Base-by-base conservation (phyloP, 2,888 invertebrate genomes). In the Metalampra italica region DNA sequence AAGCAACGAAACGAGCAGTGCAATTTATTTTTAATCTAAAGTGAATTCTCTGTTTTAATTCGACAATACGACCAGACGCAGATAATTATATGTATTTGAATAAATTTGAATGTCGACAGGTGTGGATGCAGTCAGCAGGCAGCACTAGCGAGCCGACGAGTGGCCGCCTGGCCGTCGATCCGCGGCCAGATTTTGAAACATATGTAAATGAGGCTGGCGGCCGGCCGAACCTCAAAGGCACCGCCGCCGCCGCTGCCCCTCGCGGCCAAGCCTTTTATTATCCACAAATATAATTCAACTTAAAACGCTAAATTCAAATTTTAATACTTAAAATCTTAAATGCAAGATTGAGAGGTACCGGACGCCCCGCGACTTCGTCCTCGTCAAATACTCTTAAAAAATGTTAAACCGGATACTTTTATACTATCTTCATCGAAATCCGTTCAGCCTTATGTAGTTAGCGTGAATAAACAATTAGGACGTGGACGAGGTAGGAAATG, bases 111-210 rank as follows among this genome's bases (percentile, higher is more conserved):
- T 70, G 62, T 75, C 71, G 71, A 75, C 71, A 71, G 64, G 66
- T 71, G 64, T 61, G 56, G 57, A 38, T 46, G 48, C 45, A 55
- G 65, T 63, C 74, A 75, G 64, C 76, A 55, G 65, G 64, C 74
- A 75, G 64, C 76, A 75, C 74, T 78, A 76, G 65, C 55, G 59
- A 71, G 68, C 64, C 71, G 67, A 64, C 68, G 64, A 66, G 70
- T 65, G 59, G 40, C 9, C 34, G 49, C 51, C 30, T 7, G 8
- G 30, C n/a, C 64, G 64, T 68, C 64, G 70, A 60, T 60, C 68
- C 64, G 65, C 74, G 70, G 74, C 67, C 78, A 76, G 78, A 78
- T 82, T 84, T 84, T 80, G 77, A 76, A 83, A 82, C 78, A 71
- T 79, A 82, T 86, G 82, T 77, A 82, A 86, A 85, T 84, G 77